Base-by-base conservation (phyloP, 2,113 vertebrate species). In the Lonchura striata region DNA sequence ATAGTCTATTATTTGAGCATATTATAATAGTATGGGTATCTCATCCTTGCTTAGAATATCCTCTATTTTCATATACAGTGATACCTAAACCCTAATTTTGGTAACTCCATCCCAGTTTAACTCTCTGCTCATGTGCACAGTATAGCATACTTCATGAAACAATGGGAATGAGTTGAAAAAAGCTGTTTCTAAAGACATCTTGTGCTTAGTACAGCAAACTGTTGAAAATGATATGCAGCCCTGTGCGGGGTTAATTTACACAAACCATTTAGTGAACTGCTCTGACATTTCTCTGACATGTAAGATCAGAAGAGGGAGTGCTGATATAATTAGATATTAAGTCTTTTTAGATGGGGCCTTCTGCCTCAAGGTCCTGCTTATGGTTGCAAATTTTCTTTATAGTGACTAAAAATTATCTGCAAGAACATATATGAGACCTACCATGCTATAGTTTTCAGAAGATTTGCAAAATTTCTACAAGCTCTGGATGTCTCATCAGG, bases 261-360 rank as follows among this genome's bases (percentile, higher is more conserved):
- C 20, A 76, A 69, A 66, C 18, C 8, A 3, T 87, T 91, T 47
- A 33, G 47, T 75, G 25, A 91, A 81, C 44, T 90, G 49, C 78
- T 93, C 37, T 93, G 70, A 82, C 70, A n/a, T 90, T 80, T 92
- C 52, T 41, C 63, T 84, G 64, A 70, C 64, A 64, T 69, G 22
- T 69, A 39, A 88, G 76, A 88, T 74, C 50, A 75, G 35, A 83
- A 88, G 60, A 70, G 33, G 46, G 54, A 93, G 8, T 44, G 69
- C 56, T 61, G 78, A 88, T 60, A 42, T 69, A 83, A 82, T 66
- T 93, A 86, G 85, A 41, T 92, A 87, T 44, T 85, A 89, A 85
- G 27, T 28, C 59, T 70, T 93, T 96, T 82, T 88, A 93, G 56
- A 25, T 89, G 57, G 63, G 24, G 20, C 11, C 57, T 92, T 86